Base-by-base conservation (phyloP, 2,797 vertebrate genomes). In the Tangara arthus region DNA sequence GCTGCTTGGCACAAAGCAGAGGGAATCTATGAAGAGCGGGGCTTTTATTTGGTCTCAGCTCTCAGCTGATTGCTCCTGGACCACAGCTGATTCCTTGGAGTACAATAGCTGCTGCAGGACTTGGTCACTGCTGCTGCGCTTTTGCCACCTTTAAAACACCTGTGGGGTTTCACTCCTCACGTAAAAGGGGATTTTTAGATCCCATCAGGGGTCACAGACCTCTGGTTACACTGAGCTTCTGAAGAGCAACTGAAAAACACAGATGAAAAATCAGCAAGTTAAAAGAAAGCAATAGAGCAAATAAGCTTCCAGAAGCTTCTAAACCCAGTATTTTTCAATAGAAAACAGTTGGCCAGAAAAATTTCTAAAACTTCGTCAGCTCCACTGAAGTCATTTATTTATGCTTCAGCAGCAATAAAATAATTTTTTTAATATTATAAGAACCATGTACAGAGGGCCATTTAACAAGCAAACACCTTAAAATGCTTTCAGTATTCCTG, bases 21-120 rank as follows among this genome's bases (percentile, higher is more conserved):
- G 0, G 1, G 5, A 13, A 34, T 1, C 1, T 13, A 12, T 1
- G 2, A 34, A 8, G 10, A 86, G 12, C 22, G n/a, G 10, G 18
- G 28, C 28, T 87, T 65, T 78, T 37, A 27, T 34, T 47, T 2
- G 3, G 5, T 39, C 13, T 66, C 85, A 66, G 17, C 44, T 50
- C 57, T 55, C 49, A 68, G 53, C 16, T 41, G 23, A 2, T 24
- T 61, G 12, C 16, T 72, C 12, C 65, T 32, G 44, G 11, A 28
- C 14, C 49, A 70, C 49, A 39, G 60, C 12, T 75, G 14, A 75
- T 59, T 73, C 27, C 35, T 9, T 52, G 41, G 34, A 85, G 55
- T 20, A 47, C 17, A 78, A 55, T 4, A 71, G 15, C 35, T 35
- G n/a, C 30, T 75, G 21, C 32, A 64, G 16, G 18, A 14, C 16